Conservation (phyloP, 2,888 invertebrate species). For the Noctuana brunneofusca region DNA sequence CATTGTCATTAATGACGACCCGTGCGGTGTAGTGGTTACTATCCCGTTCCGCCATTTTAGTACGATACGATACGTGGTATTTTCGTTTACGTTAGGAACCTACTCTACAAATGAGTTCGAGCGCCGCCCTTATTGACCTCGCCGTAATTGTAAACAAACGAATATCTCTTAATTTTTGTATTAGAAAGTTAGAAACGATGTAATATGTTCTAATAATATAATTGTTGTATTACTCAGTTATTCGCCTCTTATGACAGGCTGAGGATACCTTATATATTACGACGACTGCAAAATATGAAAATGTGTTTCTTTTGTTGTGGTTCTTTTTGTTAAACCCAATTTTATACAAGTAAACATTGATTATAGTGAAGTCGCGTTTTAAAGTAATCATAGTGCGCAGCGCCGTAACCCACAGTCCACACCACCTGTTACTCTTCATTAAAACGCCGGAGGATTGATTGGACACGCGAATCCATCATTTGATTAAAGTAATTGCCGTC, state of each 20-base stretch:
- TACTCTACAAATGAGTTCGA: slow-evolving; percentile 17
- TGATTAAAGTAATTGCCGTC: slow-evolving; percentile 50
- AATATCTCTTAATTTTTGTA: not conserved
- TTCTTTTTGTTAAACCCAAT: no score
- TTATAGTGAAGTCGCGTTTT: not conserved
- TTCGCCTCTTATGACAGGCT: no score
- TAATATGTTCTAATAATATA: no score
- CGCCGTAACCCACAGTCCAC: slow-evolving; percentile 8
- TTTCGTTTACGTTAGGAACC: slow-evolving; percentile 13
- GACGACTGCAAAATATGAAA: no score
- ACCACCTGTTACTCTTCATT: slow-evolving; percentile 24
- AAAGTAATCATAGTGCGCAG: slow-evolving; percentile 1
- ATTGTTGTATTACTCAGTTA: no score
- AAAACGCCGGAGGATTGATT: slow-evolving; percentile 42
- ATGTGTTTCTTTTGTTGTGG: no score
- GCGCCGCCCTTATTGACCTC: slow-evolving; percentile 21
- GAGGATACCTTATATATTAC: no score
- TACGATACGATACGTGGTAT: no score
- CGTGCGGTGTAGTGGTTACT: no score
- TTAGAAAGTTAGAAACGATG: not conserved
- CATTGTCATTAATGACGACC: no score
- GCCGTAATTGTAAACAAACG: slow-evolving; percentile 22
- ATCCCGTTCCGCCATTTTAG: no score
- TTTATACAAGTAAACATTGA: not conserved
- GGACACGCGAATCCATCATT: slow-evolving; percentile 43